phyloP scores from a whole-genome alignment of 1,140 invertebrate genomes.

The Temnothorax nylanderi region DNA sequence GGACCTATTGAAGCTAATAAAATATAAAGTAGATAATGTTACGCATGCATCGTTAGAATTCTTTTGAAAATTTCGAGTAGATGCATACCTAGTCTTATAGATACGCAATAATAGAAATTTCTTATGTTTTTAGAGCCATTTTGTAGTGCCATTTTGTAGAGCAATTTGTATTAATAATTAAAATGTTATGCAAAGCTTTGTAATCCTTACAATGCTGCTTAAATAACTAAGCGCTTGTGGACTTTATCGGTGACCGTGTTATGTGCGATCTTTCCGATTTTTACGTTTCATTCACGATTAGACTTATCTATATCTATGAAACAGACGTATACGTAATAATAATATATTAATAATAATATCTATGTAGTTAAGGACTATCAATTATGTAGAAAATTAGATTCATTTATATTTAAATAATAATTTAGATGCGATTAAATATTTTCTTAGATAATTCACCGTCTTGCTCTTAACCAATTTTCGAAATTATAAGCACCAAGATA shows the following conservation, averaged over 20 bases:
- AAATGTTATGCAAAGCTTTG: not conserved
- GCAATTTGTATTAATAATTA: not conserved
- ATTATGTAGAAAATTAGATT: not conserved
- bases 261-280: not conserved
- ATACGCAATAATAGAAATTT: not conserved
- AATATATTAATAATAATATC: constrained; percentile 12
- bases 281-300: not conserved
- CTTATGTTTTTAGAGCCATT: not conserved
- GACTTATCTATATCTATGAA: not conserved
- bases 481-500: not conserved
- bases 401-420: not conserved
- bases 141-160: not conserved
- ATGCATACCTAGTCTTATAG: not conserved
- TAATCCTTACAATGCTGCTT: not conserved
- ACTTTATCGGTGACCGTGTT: not conserved
- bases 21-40: not conserved
- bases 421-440: not conserved
- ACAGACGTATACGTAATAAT: not conserved
- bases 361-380: not conserved
- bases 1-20: not conserved
- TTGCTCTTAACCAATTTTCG: not conserved
- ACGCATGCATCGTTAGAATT: not conserved
- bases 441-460: not conserved
- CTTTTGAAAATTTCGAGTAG: not conserved
- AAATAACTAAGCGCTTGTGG: not conserved